Base-by-base conservation (phyloP, 2,113 vertebrate genomes). In the Camelus dromedarius region DNA sequence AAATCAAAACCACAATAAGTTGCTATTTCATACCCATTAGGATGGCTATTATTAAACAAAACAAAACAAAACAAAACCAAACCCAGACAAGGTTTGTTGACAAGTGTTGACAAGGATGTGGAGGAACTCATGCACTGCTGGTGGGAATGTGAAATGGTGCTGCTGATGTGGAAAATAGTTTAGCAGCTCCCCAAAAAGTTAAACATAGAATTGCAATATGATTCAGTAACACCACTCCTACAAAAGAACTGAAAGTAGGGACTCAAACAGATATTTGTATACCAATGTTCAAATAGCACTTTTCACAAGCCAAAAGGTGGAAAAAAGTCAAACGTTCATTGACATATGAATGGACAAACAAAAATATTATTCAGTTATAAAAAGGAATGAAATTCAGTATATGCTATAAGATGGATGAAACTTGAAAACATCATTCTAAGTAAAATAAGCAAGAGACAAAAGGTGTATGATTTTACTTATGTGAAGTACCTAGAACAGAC, bases 381-480 rank as follows among this genome's bases (percentile, higher is more conserved):
- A 80, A 92, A 70, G 24, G 11, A 72, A 70, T 64, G 32, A 80
- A 91, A 69, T 67, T 84, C 46, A 69, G 70, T 62, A 60, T 56
- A 48, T n/a, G 6, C 35, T 90, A 54, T 35, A 79, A 72, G 26
- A 70, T 50, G 48, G 11, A 83, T 15, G 10, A 87, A 88, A 9
- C 50, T 1, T 38, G 54, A 91, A 81, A 94, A 91, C 30, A 24
- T 35, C 14, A 93, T 12, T 4, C 18, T 82, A 67, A 95, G 35
- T 58, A 81, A 91, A 75, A 77, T 62, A 60, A 66, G 32, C 35
- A 79, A 95, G 91, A 24, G 12, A 97, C 54, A 84, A 86, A 82
- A 92, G 66, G 20, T 20, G 3, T 30, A 69, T 50, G 13, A 70
- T 58, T 64, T 62, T 54, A 84, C 16, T 80, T 84, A 84, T 10